Conservation (phyloP, 1,140 invertebrate genomes). For the Agraylea sexmaculata region DNA sequence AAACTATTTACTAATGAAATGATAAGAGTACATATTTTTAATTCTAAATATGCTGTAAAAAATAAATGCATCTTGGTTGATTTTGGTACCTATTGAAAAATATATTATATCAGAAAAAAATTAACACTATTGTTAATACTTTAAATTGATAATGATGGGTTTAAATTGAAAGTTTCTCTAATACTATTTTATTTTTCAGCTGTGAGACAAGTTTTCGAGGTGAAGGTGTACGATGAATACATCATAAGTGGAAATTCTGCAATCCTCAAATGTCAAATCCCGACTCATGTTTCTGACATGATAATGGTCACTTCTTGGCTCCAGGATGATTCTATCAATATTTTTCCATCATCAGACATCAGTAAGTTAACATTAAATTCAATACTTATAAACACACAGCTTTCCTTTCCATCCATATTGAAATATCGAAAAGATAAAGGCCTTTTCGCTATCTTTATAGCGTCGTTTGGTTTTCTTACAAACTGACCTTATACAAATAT, state of each 20-base stretch:
- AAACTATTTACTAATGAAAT: background rate
- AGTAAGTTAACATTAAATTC: too few relatives aligned
- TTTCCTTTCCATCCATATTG: too few relatives aligned
- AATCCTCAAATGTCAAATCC: constrained; percentile 75
- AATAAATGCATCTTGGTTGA: too few relatives aligned
- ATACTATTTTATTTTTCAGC: constrained; percentile 56
- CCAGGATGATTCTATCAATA: constrained; percentile 66
- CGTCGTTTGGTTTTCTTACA: too few relatives aligned
- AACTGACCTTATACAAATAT: too few relatives aligned
- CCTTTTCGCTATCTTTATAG: too few relatives aligned
- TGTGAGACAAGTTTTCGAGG: constrained; percentile 73
- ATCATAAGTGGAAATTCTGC: constrained; percentile 80
- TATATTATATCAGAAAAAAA: too few relatives aligned
- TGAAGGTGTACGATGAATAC: constrained; percentile 78
- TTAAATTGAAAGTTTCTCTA: too few relatives aligned
- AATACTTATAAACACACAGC: too few relatives aligned
- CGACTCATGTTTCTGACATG: constrained; percentile 75
- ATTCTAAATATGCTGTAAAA: background rate
- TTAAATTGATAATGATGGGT: background rate
- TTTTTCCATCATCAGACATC: constrained; percentile 68
- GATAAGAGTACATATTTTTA: background rate
- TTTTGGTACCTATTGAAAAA: too few relatives aligned
- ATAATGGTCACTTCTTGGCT: constrained; percentile 83
- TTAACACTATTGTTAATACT: background rate
- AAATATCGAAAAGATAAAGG: too few relatives aligned